These are phyloP conservation scores for Sylvilagus floridanus DNA, from an alignment of 2,797 vertebrate genomes.

Conservation along the genomic window DNA sequence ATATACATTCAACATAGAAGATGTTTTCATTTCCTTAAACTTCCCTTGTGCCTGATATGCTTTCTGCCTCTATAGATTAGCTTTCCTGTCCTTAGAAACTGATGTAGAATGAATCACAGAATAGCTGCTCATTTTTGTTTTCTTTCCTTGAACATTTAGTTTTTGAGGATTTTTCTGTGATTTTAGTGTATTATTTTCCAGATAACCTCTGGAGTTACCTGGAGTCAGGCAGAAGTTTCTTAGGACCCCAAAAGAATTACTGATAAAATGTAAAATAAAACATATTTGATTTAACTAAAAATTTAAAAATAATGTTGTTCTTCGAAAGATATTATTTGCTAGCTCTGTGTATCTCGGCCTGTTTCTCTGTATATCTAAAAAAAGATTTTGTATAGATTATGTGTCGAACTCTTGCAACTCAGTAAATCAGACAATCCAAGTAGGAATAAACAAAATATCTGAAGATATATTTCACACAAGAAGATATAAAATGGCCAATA, in stretches of 20 bases:
- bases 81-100: conserved; percentile 12
- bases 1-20: not conserved
- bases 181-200: conserved; percentile 23
- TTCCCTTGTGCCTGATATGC: not conserved
- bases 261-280: conserved; percentile 28
- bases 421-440: not conserved
- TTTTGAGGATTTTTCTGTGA: conserved; percentile 25
- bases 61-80: not conserved
- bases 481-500: not conserved
- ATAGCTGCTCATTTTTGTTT: not conserved
- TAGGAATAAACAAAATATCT: not conserved
- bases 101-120: not conserved
- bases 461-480: conserved; percentile 3
- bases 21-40: not conserved
- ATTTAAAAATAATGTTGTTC: not conserved
- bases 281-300: not conserved
- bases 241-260: not conserved
- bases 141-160: not conserved
- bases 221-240: not conserved
- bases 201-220: not conserved
- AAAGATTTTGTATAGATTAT: not conserved
- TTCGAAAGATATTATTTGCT: conserved; percentile 36
- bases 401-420: not conserved
- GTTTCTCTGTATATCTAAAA: not conserved
- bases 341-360: not conserved